Conservation (phyloP, 37 sponge, comb jelly and placozoan genomes). For the Spongilla lacustris region DNA sequence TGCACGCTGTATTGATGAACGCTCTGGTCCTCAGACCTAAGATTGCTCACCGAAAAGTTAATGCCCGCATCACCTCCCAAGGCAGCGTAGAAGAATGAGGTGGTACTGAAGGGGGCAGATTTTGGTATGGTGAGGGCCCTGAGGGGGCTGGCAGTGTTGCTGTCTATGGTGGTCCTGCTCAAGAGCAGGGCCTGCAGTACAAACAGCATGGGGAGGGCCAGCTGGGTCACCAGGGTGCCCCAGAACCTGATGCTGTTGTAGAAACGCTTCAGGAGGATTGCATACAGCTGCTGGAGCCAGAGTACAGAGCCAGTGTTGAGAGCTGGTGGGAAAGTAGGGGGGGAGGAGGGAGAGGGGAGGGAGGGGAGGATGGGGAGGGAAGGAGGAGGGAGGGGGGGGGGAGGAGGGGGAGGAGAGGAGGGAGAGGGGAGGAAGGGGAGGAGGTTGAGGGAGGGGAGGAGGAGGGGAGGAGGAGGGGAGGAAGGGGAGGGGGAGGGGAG, state of each 20-base stretch:
- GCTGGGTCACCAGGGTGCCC: constrained; percentile 74
- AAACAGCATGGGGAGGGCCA: constrained; percentile 80
- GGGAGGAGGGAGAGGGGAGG: neutral
- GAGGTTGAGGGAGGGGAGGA: neutral
- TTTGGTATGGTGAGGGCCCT: constrained; percentile 18
- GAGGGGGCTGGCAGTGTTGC: constrained; percentile 11
- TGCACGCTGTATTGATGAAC: constrained; percentile 25
- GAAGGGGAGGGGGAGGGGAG: too few species aligned
- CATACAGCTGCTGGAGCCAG: constrained; percentile 76
- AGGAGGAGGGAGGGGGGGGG: constrained; percentile 44
- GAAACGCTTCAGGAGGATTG: constrained; percentile 84
- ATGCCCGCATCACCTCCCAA: constrained; percentile 8
- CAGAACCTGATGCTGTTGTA: constrained; percentile 84
- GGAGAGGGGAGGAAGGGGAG: constrained; percentile 31
- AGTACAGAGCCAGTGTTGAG: constrained; percentile 50
- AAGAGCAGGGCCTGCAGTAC: constrained; percentile 73
- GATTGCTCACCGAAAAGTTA: neutral
- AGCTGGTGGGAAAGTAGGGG: neutral
- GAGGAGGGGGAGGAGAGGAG: neutral
- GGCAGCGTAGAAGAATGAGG: constrained; percentile 20
- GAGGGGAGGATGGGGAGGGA: constrained; percentile 3
- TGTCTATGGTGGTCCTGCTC: constrained; percentile 6
- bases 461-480: neutral
- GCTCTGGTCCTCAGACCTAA: too few species aligned
- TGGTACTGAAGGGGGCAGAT: constrained; percentile 19